Base-by-base conservation (phyloP, 2,113 vertebrate genomes). In the Spermophilus dauricus region DNA sequence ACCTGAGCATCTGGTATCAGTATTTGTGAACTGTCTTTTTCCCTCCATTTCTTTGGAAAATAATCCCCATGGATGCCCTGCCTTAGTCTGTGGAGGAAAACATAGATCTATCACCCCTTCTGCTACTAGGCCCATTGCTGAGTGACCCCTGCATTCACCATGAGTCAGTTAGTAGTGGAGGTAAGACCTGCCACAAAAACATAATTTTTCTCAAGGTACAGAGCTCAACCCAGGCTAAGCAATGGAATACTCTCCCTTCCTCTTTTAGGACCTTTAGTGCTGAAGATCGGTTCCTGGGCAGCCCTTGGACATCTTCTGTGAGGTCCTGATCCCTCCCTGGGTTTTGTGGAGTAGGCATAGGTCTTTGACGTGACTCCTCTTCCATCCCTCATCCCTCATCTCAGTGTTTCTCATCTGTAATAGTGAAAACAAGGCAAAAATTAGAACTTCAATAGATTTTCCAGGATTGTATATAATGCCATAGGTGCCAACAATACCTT, bases 191-290 rank as follows among this genome's bases (percentile, higher is more conserved):
- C 32, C 28, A 75, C 30, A 76, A 67, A 72, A 81, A 48, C 34
- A 20, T 11, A 45, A 0, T 1, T 1, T 3, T 87, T n/a, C 32
- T 56, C 10, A 18, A 39, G 20, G 17, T 53, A 8, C 16, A 8
- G 16, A 39, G 24, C 20, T 26, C 14, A 78, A 48, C 9, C 39
- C 39, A 39, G 14, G 22, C 5, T 37, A 63, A 11, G 24, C 48
- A 12, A 16, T 8, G 8, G 4, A 28, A 80, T 37, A 18, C 0
- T 24, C 34, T 51, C 5, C 45, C 11, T 73, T 81, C 8, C 17
- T 8, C 39, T 32, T 85, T 42, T n/a, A 34, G 39, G 3, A 28
- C 28, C 69, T 70, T 61, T 76, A 32, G 4, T 42, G 4, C 26
- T 86, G 34, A 48, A 34, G 7, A 80, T 61, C 67, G 53, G 65